These are phyloP conservation scores for Atrichornis clamosus DNA, from an alignment of 2,113 vertebrate species.

Conservation along the genomic window DNA sequence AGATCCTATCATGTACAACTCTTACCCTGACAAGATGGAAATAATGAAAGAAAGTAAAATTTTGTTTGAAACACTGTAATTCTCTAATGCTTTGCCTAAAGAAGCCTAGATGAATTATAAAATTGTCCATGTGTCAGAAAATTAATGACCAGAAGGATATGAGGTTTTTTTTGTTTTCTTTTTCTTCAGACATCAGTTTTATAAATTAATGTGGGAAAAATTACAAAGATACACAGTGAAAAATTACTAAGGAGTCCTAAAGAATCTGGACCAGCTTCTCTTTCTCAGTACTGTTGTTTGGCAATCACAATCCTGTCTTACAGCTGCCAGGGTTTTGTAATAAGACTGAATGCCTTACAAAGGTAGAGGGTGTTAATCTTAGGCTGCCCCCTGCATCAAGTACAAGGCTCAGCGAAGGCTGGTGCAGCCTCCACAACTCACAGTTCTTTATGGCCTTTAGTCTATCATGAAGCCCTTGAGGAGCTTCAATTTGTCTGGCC, in stretches of 20 bases:
- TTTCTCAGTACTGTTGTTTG: background rate
- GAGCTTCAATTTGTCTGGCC: background rate
- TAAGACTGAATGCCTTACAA: background rate
- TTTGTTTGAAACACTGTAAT: background rate
- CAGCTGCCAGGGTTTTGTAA: background rate
- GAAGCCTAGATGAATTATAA: background rate
- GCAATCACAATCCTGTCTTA: background rate
- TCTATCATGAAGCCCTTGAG: no score
- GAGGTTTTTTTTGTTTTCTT: fast-evolving
- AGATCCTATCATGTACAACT: background rate
- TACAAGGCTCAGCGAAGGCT: background rate
- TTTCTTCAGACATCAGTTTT: background rate
- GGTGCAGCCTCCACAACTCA: background rate
- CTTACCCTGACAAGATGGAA: background rate
- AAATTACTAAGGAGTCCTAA: background rate
- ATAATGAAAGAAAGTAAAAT: background rate
- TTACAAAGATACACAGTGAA: background rate
- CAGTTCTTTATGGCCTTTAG: background rate
- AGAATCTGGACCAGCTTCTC: background rate
- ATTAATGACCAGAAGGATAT: background rate
- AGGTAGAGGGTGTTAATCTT: fast-evolving
- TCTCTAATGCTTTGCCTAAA: background rate
- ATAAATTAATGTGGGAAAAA: background rate
- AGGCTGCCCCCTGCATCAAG: background rate
- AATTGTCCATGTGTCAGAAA: background rate